A percentile compares a stretch with the other conserved stretches of the same genome.
Conservation (phyloP, 2,888 invertebrate genomes). For the Ypsolopha sequella region DNA sequence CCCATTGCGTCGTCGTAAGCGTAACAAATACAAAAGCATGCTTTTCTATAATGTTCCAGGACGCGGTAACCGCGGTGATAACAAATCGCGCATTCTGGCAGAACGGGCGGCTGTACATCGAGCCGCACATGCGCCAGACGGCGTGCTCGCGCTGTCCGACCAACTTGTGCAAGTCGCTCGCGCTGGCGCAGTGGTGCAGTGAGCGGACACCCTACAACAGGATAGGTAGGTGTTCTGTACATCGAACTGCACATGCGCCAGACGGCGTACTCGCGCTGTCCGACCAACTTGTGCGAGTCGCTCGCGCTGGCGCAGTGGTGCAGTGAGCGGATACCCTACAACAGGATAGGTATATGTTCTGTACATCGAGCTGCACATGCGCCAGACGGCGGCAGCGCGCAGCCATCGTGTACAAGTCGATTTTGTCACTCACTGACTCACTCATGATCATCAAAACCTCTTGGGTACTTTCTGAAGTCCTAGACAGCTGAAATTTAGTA, state of each 20-base stretch:
- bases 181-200: constrained; percentile 1
- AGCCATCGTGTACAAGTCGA: too few relatives aligned
- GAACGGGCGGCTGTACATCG: constrained; percentile 41
- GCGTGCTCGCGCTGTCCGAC: constrained; percentile 3
- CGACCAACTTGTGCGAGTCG: constrained; percentile 6
- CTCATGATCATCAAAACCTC: too few relatives aligned
- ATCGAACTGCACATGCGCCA: constrained; percentile 5
- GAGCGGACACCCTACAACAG: neutral
- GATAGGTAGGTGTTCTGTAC: neutral
- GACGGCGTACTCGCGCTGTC: constrained; percentile 2
- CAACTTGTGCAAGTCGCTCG: constrained; percentile 7
- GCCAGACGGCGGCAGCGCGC: too few relatives aligned
- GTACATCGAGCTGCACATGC: too few relatives aligned
- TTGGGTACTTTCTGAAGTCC: too few relatives aligned
- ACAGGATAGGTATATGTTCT: too few relatives aligned
- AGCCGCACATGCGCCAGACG: constrained; percentile 50
- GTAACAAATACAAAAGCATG: neutral
- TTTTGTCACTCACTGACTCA: too few relatives aligned
- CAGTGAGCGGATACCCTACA: neutral
- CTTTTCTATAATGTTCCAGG: constrained; percentile 23
- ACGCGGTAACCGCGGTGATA: constrained; percentile 35
- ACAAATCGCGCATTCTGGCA: constrained; percentile 53
- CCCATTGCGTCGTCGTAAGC: too few relatives aligned
- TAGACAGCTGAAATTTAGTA: too few relatives aligned
- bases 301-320: constrained; percentile 3